A percentile compares a stretch with the other conserved stretches of the same genome.
Conservation (phyloP, 2,797 vertebrate species). For the Gadopsis bispinosus region DNA sequence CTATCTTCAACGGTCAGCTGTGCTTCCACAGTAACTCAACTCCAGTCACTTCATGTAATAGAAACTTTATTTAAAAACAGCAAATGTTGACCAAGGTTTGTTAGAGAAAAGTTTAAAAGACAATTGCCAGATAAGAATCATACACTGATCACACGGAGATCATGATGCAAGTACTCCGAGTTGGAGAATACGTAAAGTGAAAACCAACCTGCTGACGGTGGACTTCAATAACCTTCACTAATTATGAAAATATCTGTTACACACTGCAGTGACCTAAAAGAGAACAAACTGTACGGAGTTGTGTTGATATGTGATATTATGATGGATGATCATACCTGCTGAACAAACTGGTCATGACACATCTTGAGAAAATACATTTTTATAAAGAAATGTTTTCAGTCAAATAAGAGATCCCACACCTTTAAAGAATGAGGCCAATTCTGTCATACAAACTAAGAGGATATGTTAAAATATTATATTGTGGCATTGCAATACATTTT, state of each 20-base stretch:
- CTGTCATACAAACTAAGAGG: neutral
- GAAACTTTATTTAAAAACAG: neutral
- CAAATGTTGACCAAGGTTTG: neutral
- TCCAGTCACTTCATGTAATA: neutral
- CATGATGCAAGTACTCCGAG: neutral
- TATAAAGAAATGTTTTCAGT: neutral
- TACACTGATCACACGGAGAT: neutral
- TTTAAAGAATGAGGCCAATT: neutral
- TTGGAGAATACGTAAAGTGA: neutral
- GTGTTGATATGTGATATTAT: neutral
- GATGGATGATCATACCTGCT: neutral
- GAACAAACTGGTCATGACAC: neutral
- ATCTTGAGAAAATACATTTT: neutral
- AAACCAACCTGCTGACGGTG: neutral
- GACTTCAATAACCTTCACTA: neutral
- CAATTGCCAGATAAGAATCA: neutral
- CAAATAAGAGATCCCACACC: neutral
- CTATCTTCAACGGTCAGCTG: neutral
- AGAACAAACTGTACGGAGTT: constrained; percentile 17
- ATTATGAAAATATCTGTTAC: neutral
- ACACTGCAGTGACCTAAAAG: constrained; percentile 18
- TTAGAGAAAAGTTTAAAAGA: neutral
- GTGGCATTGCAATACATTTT: neutral
- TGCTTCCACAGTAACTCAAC: neutral
- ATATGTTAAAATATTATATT: neutral